These are phyloP conservation scores for Chirona hameri DNA, from an alignment of 2,888 invertebrate genomes.

Conservation along the genomic window DNA sequence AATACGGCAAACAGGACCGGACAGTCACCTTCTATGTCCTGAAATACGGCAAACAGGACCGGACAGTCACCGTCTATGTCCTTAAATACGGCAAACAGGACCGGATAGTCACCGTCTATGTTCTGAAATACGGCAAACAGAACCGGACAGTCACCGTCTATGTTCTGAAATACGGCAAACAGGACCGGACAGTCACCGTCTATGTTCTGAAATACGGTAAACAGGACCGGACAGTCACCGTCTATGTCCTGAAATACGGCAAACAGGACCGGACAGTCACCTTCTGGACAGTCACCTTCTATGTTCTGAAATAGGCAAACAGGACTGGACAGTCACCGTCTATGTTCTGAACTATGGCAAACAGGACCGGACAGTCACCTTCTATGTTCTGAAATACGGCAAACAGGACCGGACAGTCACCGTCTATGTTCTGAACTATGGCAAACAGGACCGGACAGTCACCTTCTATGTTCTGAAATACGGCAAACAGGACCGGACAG, in stretches of 20 bases:
- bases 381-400: not conserved
- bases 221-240: not conserved
- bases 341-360: not conserved
- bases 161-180: not conserved
- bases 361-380: not conserved
- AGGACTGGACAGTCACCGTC: not conserved
- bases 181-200: not conserved
- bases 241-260: not conserved
- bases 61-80: not conserved
- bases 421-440: not conserved
- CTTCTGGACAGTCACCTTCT: not conserved
- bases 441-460: not conserved
- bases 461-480: not conserved
- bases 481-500: not conserved
- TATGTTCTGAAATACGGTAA: not conserved
- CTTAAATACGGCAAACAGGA: not conserved
- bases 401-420: not conserved
- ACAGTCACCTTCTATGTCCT: not conserved
- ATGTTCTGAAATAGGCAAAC: not conserved
- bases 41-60: not conserved
- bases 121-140: not conserved
- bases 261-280: too few relatives aligned
- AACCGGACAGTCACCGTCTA: not conserved
- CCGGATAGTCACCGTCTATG: not conserved
- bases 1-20: not conserved